Conservation (phyloP, 2,797 vertebrate genomes). For the Pipistrellus pipistrellus region DNA sequence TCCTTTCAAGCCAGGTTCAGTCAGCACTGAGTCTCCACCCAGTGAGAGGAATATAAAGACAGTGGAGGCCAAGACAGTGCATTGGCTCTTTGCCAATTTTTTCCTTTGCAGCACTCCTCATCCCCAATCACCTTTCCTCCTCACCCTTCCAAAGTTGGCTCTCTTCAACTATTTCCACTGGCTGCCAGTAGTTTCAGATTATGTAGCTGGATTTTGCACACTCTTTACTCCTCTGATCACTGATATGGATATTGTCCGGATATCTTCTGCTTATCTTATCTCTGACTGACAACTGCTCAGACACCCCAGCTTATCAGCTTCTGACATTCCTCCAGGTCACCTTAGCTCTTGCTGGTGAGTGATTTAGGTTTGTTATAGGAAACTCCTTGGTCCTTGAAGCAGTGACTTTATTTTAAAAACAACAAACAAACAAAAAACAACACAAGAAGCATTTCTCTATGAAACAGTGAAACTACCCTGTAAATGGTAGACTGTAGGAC, state of each 20-base stretch:
- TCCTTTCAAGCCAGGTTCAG: not conserved
- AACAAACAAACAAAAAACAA: no score
- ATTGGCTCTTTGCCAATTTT: not conserved
- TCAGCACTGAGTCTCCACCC: not conserved
- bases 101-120: not conserved
- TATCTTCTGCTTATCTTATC: slow-evolving; percentile 60
- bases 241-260: not conserved
- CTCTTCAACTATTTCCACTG: not conserved
- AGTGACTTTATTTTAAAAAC: not conserved
- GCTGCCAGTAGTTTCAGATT: not conserved
- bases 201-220: not conserved
- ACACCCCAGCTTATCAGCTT: slow-evolving; percentile 24
- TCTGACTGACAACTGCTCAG: not conserved
- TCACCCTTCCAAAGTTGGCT: not conserved
- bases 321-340: slow-evolving; percentile 20
- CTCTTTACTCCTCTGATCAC: not conserved
- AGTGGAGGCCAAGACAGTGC: not conserved
- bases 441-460: not conserved
- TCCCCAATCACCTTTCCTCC: not conserved
- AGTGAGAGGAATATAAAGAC: not conserved
- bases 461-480: not conserved
- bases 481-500: not conserved
- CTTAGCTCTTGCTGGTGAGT: not conserved
- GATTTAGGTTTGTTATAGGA: not conserved
- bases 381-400: not conserved